Evolutionary conservation across 2,797 vertebrate species (phyloP).

Genomic region (Odontamblyopus lacepedii): DNA sequence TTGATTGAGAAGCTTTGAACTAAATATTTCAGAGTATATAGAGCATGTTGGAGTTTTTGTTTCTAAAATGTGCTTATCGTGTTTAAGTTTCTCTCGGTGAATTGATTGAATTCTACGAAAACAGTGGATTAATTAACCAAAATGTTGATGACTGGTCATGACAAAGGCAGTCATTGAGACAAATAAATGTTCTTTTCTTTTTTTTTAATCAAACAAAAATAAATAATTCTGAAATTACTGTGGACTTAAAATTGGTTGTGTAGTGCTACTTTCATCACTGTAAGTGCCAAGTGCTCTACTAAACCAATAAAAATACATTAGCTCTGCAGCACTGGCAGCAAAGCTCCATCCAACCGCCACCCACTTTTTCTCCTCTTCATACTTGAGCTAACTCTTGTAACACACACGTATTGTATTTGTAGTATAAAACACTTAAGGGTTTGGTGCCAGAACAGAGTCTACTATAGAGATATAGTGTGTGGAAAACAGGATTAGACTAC

Average conservation of each 20-base stretch:
- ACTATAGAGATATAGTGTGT: slow-evolving; percentile 22
- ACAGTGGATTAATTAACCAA: background rate
- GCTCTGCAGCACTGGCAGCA: slow-evolving; percentile 36
- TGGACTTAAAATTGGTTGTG: slow-evolving; percentile 25
- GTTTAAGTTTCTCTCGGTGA: background rate
- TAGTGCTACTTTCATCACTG: slow-evolving; percentile 42
- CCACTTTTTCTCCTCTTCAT: slow-evolving; percentile 28
- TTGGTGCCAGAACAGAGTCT: slow-evolving; percentile 42
- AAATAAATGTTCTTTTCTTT: background rate
- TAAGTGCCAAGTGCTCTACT: slow-evolving; percentile 47
- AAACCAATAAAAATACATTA: slow-evolving; percentile 63
- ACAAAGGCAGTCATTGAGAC: background rate
- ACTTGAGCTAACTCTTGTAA: slow-evolving; percentile 43
- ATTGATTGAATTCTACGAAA: background rate
- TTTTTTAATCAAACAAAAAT: background rate
- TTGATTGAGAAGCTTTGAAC: background rate
- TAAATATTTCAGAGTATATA: background rate
- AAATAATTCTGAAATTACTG: background rate
- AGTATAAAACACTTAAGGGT: slow-evolving; percentile 15
- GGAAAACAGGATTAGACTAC: slow-evolving; percentile 56
- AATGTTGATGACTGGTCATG: background rate
- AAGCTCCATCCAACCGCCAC: slow-evolving; percentile 32
- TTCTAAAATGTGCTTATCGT: background rate
- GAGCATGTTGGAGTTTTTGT: background rate
- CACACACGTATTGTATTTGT: slow-evolving; percentile 36